A percentile compares a stretch with the other conserved stretches of the same genome.
Evolutionary conservation across 2,888 invertebrate species (phyloP).

Genomic region (Papilio elwesi): DNA sequence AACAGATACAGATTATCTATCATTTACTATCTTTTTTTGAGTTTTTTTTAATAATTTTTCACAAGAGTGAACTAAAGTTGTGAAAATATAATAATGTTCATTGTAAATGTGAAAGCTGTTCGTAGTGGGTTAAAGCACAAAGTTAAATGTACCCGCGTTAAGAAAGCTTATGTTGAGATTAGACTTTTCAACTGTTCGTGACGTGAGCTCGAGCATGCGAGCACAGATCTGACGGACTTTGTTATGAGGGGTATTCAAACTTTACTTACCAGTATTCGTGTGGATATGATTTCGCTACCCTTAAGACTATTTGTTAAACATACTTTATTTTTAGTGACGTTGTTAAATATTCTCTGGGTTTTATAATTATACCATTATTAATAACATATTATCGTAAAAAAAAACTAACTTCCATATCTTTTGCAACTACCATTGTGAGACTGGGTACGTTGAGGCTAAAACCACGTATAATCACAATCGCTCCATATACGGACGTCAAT

Average conservation of each 20-base stretch:
- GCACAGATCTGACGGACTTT: constrained; percentile 17
- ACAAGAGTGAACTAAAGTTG: no score
- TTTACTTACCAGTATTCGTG: constrained; percentile 5
- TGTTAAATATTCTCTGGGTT: not conserved
- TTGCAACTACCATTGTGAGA: no score
- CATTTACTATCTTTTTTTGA: no score
- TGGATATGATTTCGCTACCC: constrained; percentile 12
- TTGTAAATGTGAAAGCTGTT: not conserved
- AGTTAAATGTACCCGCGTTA: constrained; percentile 38
- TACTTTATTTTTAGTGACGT: not conserved
- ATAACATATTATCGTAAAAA: no score
- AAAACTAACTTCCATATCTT: no score
- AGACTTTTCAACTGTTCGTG: constrained; percentile 36
- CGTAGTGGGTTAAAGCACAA: not conserved
- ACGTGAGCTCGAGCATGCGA: constrained; percentile 20
- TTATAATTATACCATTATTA: no score
- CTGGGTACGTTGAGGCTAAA: no score
- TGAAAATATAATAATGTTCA: no score
- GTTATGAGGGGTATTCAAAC: constrained; percentile 17
- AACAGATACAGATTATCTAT: no score
- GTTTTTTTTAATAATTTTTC: no score
- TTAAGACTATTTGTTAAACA: not conserved
- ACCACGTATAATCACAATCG: no score
- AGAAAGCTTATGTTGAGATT: constrained; percentile 37
- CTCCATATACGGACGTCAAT: no score